phyloP scores from a whole-genome alignment of 1,140 invertebrate genomes.

The Bombus waltoni region DNA sequence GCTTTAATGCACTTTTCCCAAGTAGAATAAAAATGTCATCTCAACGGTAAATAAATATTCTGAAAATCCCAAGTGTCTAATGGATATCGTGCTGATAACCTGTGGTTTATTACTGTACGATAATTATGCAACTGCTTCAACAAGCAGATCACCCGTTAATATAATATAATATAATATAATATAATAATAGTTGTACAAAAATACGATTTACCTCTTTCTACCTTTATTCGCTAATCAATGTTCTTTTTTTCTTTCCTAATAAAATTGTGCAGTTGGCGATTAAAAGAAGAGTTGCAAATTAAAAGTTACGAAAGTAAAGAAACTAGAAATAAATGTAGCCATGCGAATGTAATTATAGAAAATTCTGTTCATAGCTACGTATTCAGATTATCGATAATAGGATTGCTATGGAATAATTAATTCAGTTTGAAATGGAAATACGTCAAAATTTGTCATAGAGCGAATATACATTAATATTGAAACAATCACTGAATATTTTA shows the following conservation, averaged over 20 bases:
- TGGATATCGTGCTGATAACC: slow-evolving; percentile 9
- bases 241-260: not conserved
- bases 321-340: not conserved
- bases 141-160: slow-evolving; percentile 5
- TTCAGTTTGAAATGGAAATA: too few relatives aligned
- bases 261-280: not conserved
- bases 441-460: not conserved
- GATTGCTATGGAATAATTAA: not conserved
- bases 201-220: not conserved
- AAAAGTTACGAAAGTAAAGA: not conserved
- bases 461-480: not conserved
- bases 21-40: not conserved
- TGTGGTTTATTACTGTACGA: slow-evolving; percentile 9
- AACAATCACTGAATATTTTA: not conserved
- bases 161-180: too few relatives aligned
- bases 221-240: not conserved
- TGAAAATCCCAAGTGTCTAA: not conserved
- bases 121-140: slow-evolving; percentile 43
- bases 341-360: not conserved
- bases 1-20: not conserved
- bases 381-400: not conserved
- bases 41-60: slow-evolving; percentile 15
- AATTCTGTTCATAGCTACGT: not conserved
- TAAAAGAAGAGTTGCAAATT: not conserved
- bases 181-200: not conserved